Conservation (phyloP, 1,140 invertebrate genomes). For the Matsumurasca onukii region DNA sequence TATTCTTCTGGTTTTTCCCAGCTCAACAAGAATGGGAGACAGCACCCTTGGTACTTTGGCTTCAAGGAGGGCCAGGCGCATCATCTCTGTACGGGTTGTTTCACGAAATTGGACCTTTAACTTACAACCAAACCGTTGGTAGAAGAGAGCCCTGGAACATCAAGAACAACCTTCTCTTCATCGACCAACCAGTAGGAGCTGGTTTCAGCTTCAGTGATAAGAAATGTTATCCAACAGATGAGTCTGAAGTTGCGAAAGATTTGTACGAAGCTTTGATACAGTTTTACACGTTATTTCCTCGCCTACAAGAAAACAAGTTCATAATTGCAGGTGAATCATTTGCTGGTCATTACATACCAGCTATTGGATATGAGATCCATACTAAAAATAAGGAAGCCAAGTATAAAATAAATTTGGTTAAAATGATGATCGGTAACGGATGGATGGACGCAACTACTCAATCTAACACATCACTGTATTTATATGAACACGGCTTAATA, state of each 20-base stretch:
- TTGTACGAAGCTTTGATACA: slow-evolving; percentile 65
- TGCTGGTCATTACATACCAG: slow-evolving; percentile 57
- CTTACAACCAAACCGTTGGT: not conserved
- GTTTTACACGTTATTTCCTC: slow-evolving; percentile 66
- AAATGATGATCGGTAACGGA: slow-evolving; percentile 83
- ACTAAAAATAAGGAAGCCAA: slow-evolving; percentile 57
- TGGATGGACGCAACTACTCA: slow-evolving; percentile 78
- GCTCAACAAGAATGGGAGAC: slow-evolving; percentile 47
- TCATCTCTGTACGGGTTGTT: slow-evolving; percentile 71
- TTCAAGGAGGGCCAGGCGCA: slow-evolving; percentile 73
- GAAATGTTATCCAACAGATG: slow-evolving; percentile 16
- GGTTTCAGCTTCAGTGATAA: slow-evolving; percentile 37
- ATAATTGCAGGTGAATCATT: slow-evolving; percentile 56
- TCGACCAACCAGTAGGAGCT: slow-evolving; percentile 63
- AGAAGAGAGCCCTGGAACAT: slow-evolving; percentile 34
- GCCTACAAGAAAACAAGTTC: slow-evolving; percentile 39
- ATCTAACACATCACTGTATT: slow-evolving; percentile 73
- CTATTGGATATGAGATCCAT: slow-evolving; percentile 54
- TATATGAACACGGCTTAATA: slow-evolving; percentile 69
- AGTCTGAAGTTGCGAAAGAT: slow-evolving; percentile 56
- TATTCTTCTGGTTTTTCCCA: slow-evolving; percentile 81
- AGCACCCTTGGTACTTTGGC: slow-evolving; percentile 69
- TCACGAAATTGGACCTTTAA: slow-evolving; percentile 55
- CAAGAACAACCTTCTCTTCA: slow-evolving; percentile 57
- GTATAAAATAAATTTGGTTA: slow-evolving; percentile 58